phyloP scores from a whole-genome alignment of 2,888 invertebrate genomes.

The Tridacna crocea region DNA sequence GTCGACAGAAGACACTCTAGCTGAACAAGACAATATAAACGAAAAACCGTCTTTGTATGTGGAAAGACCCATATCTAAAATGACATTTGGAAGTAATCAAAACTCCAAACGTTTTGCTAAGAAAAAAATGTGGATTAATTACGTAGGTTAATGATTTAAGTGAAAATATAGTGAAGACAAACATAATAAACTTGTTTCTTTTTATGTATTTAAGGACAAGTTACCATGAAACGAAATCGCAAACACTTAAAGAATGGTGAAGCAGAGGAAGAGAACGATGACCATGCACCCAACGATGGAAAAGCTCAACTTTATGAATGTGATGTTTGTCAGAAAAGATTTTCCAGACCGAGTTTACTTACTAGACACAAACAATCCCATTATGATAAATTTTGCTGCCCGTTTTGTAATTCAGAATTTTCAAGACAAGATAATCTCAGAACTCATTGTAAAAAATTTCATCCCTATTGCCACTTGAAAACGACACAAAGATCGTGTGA shows the following conservation, averaged over 20 bases:
- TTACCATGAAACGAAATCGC: too few relatives aligned
- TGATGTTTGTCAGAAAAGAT: constrained; percentile 3
- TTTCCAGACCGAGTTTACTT: background rate
- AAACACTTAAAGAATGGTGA: background rate
- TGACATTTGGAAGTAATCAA: background rate
- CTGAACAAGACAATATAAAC: background rate
- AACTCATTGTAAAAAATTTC: constrained; percentile 4
- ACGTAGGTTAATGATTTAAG: background rate
- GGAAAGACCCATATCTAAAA: background rate
- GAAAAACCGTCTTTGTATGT: background rate
- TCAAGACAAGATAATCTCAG: background rate
- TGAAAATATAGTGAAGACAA: too few relatives aligned
- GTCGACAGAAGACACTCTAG: background rate
- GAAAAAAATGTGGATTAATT: constrained; percentile 1
- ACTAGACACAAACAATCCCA: constrained; percentile 4
- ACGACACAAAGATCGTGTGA: background rate
- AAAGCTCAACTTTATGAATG: background rate
- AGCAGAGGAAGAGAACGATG: background rate
- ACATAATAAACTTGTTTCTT: background rate
- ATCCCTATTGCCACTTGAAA: background rate
- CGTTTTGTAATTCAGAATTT: background rate
- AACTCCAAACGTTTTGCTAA: background rate
- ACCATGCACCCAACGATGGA: background rate
- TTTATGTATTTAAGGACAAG: constrained; percentile 4
- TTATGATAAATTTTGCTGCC: background rate